Percentiles rank a stretch among this genome's conserved stretches.
Conservation (phyloP, 2,888 invertebrate species). For the Tachina grossa region DNA sequence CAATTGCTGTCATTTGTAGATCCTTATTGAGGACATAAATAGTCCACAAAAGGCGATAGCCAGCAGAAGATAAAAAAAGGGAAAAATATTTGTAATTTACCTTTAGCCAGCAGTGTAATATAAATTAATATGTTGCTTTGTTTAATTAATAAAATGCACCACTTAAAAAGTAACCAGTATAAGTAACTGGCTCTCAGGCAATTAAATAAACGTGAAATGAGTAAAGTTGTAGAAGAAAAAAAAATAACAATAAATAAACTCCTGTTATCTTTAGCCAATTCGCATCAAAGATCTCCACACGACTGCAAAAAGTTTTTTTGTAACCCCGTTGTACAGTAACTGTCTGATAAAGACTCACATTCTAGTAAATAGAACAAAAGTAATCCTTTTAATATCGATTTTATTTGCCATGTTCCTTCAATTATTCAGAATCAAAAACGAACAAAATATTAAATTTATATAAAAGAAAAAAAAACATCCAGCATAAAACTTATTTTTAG, state of each 20-base stretch:
- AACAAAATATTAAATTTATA: background rate
- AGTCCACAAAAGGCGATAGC: background rate
- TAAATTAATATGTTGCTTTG: slow-evolving; percentile 14
- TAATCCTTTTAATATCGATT: too few relatives aligned
- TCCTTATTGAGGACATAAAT: background rate
- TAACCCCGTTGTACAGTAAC: too few relatives aligned
- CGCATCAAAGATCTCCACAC: too few relatives aligned
- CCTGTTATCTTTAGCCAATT: too few relatives aligned
- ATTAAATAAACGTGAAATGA: background rate
- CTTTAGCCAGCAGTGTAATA: slow-evolving; percentile 19
- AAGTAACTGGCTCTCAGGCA: background rate
- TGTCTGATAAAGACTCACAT: too few relatives aligned
- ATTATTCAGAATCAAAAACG: background rate
- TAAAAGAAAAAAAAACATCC: background rate
- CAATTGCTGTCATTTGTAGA: slow-evolving; percentile 56
- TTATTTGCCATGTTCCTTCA: background rate
- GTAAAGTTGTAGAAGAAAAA: too few relatives aligned
- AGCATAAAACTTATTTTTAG: background rate
- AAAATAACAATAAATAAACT: too few relatives aligned
- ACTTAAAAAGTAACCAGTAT: background rate
- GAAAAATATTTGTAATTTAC: background rate
- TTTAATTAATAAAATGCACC: slow-evolving; percentile 14
- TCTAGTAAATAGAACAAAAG: too few relatives aligned
- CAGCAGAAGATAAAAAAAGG: background rate
- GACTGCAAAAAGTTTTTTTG: too few relatives aligned